Conservation (phyloP, 2,113 vertebrate species). For the Ariopsis seemanni region DNA sequence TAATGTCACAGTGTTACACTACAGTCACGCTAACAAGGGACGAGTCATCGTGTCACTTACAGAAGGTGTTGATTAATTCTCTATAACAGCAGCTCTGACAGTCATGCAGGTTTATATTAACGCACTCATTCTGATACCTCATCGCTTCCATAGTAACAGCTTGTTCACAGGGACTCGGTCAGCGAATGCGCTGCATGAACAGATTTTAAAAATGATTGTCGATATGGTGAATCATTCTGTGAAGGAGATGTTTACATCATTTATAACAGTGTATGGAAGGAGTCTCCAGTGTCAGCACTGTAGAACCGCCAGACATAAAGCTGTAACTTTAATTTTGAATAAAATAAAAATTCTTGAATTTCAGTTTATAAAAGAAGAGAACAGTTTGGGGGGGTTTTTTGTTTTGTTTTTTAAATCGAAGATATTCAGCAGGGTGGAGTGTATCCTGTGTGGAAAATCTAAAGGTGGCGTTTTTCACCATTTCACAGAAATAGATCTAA, state of each 20-base stretch:
- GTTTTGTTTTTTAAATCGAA: background rate
- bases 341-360: background rate
- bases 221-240: background rate
- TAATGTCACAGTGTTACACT: background rate
- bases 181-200: too few relatives aligned
- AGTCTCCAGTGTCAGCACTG: background rate
- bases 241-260: background rate
- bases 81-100: background rate
- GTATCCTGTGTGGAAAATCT: background rate
- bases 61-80: background rate
- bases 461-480: too few relatives aligned
- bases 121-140: background rate
- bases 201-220: background rate
- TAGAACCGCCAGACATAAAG: background rate
- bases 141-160: background rate
- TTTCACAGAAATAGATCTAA: too few relatives aligned
- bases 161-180: background rate
- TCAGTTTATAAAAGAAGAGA: background rate
- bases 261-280: background rate
- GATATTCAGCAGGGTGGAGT: background rate
- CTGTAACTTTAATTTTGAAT: background rate
- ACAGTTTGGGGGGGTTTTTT: too few relatives aligned
- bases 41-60: background rate
- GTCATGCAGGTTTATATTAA: background rate
- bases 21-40: background rate